These are phyloP conservation scores for Garra rufa DNA, from an alignment of 2,113 vertebrate species.

Conservation along the genomic window DNA sequence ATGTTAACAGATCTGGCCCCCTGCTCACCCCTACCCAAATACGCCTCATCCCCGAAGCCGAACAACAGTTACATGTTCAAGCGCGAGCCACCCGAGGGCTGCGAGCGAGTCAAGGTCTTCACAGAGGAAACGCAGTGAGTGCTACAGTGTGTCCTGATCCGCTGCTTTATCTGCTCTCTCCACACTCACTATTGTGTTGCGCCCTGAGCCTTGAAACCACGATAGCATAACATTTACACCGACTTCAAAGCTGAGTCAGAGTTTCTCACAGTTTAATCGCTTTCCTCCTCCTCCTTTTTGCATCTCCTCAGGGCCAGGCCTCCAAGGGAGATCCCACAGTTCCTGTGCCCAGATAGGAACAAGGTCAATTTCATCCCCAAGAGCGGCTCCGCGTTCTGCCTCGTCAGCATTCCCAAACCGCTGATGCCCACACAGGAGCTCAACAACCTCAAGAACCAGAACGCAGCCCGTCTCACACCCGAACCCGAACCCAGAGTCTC, in stretches of 20 bases:
- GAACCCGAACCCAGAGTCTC: conserved; percentile 51
- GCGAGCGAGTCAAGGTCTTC: conserved; percentile 62
- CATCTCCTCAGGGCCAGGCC: conserved; percentile 78
- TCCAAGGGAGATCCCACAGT: conserved; percentile 82
- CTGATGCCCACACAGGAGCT: conserved; percentile 85
- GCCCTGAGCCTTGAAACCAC: conserved; percentile 44
- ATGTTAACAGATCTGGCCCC: conserved; percentile 49
- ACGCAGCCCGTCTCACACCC: conserved; percentile 13
- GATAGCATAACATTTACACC: conserved; percentile 11
- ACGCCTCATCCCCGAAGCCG: conserved; percentile 59
- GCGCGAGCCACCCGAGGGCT: conserved; percentile 60
- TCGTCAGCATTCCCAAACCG: conserved; percentile 88
- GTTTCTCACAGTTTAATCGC: conserved; percentile 14
- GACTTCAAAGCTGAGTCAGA: conserved; percentile 15
- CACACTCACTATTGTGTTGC: conserved; percentile 31
- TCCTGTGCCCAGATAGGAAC: conserved; percentile 90
- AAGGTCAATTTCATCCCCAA: conserved; percentile 93
- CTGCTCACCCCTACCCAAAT: conserved; percentile 55
- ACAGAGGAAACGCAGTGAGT: conserved; percentile 60
- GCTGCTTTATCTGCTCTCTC: conserved; percentile 21
- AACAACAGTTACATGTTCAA: conserved; percentile 64
- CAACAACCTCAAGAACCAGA: conserved; percentile 75
- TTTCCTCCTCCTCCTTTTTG: neutral
- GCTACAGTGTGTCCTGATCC: conserved; percentile 26
- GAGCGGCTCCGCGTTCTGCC: conserved; percentile 89